Evolutionary conservation across 2,797 vertebrate genomes (phyloP), one percentile per base, ranked within the genome.

Genomic region (Stomatorhinus walkeri): DNA sequence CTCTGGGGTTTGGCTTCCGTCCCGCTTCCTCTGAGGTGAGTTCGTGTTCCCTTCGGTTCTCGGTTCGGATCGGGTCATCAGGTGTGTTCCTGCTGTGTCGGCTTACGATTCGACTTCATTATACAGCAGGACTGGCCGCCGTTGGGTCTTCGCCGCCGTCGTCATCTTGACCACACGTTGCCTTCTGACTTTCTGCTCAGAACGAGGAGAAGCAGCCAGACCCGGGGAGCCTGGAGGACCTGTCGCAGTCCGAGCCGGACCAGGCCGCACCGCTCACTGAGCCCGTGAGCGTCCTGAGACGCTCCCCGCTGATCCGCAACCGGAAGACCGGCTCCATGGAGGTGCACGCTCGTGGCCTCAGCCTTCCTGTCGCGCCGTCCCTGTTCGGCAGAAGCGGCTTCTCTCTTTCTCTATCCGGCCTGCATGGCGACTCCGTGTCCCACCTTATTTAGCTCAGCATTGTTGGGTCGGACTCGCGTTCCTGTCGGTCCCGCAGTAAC

Each of bases 311-410:
- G 36, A 96, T 97, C 90, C 96, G 97, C 90, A 97, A 97, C 84
- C 94, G 97, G 22, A 99, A 99, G 94, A 97, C 98, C 0, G 98
- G 98, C 7, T 99, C 98, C 88, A 99, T 99, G 98, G 98, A 99
- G 98, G 98, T 99, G 95, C 46, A 12, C 1, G n/a, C 24, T 32
- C 10, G 10, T n/a, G 61, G 61, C 64, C 61, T 6, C 14, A 10
- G 8, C 19, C 51, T 14, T 12, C 14, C 14, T 19, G 16, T 8
- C 14, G 1, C 36, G 5, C 72, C 16, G 14, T 43, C 6, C 72
- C 32, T 43, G 4, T 79, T 16, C 0, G 2, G 16, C 16, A 2
- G 76, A 43, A n/a, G 40, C 0, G 6, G 85, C 28, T 7, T 85
- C 22, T 32, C 48, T 22, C 32, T n/a, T 24, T 24, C 36, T 5